phyloP scores from a whole-genome alignment of 2,888 invertebrate species.

The Micoletzkya japonica region DNA sequence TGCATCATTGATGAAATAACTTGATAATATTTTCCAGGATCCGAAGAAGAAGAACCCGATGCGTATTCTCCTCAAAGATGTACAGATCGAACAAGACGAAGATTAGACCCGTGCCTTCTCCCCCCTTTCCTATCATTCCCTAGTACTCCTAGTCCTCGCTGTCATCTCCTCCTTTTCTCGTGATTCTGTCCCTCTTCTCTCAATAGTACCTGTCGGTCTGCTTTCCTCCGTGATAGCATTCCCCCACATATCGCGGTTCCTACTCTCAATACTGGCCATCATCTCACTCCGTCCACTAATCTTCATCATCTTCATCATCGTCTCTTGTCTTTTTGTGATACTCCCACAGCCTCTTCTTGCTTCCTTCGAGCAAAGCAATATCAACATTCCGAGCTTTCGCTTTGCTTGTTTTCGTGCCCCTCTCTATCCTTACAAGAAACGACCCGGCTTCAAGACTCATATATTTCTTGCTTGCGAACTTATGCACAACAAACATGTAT shows the following conservation, averaged over 20 bases:
- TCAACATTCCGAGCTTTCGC: background rate
- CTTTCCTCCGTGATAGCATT: background rate
- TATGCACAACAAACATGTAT: too few species aligned
- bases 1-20: background rate
- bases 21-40: conserved; percentile 33
- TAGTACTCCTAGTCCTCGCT: background rate
- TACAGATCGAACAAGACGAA: conserved; percentile 45
- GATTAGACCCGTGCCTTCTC: conserved; percentile 25
- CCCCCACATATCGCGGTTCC: background rate
- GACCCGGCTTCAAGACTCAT: too few species aligned
- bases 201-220: conserved; percentile 11
- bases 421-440: too few species aligned
- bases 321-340: too few species aligned
- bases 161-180: background rate
- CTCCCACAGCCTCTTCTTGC: background rate
- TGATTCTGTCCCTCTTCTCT: background rate
- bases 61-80: conserved; percentile 37
- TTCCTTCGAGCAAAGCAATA: background rate
- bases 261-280: background rate
- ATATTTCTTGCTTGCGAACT: too few species aligned
- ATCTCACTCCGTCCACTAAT: background rate
- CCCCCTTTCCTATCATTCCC: background rate
- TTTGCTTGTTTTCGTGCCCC: too few species aligned
- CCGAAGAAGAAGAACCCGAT: conserved; percentile 46
- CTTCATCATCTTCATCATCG: background rate